Evolutionary conservation across 1,140 invertebrate species (phyloP), one percentile per base, ranked within the genome.

Genomic region (Eriosoma lanigerum): DNA sequence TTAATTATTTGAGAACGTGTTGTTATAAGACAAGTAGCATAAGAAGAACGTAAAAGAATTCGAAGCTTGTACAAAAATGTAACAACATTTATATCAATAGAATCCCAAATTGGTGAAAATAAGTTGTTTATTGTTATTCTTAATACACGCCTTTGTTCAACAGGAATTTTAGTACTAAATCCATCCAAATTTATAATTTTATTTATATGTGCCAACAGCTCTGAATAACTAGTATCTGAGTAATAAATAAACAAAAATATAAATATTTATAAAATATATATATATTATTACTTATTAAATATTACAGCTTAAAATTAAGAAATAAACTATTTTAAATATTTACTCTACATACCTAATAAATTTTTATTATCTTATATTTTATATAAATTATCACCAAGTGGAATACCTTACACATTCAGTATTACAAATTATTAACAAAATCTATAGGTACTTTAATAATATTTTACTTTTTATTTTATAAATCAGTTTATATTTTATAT

Each of bases 101-200:
- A 26, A 78, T 78, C 44, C 73, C 75, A 78, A 46, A 78, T 46
- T 48, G 75, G 75, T 46, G 75, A 78, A 60, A 24, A 62, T 17
- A 78, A 50, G 26, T 78, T 46, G 46, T 17, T 62, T 26, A 78
- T 78, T 32, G 75, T 78, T 60, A 78, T 78, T 78, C 54, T 62
- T 78, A 78, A 62, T 19, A 62, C 38, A 62, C 24, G 32, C 48
- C 75, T 78, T 29, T 78, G n/a, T 26, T 78, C 75, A 44, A 78
- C 75, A 29, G 75, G 75, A 46, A 78, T 62, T 48, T 78, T 78
- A 4, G 38, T 62, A 78, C 75, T 78, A 48, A 78, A 78, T 19
- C 75, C 75, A 10, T 19, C 32, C 12, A 13, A n/a, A 29, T 9
- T 60, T 78, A 78, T 78, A n/a, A 78, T 48, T 60, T 26, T 19